phyloP scores from a whole-genome alignment of 1,140 invertebrate species.

The Ostrea edulis region DNA sequence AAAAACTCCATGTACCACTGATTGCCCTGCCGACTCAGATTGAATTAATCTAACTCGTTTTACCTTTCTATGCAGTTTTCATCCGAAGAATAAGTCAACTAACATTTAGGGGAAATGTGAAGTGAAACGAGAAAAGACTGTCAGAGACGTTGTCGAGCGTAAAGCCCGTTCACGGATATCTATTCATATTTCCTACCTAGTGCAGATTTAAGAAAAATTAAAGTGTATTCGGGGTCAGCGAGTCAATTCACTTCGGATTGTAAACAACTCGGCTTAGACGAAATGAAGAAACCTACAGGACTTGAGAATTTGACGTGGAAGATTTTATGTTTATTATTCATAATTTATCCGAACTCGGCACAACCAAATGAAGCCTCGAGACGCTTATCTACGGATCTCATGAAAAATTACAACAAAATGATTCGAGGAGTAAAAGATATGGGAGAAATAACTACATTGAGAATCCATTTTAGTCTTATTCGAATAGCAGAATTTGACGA shows the following conservation, averaged over 20 bases:
- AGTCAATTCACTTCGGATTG: neutral
- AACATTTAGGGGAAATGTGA: no score
- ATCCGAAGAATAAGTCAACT: no score
- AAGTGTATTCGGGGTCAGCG: neutral
- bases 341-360: neutral
- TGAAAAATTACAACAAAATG: slow-evolving; percentile 30
- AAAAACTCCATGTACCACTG: no score
- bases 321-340: neutral
- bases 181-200: neutral
- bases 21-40: no score
- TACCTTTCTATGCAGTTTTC: no score
- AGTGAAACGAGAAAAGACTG: no score
- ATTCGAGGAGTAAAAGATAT: neutral
- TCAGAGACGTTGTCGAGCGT: no score
- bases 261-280: neutral
- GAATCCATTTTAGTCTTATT: neutral
- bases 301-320: neutral
- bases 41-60: no score
- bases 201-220: neutral
- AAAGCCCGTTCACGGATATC: neutral
- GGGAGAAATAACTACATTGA: neutral
- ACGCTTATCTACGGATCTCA: neutral
- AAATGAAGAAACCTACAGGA: neutral
- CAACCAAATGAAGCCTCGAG: neutral
- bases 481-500: slow-evolving; percentile 36